phyloP scores from a whole-genome alignment of 2,797 vertebrate species.

The Momotus momota region DNA sequence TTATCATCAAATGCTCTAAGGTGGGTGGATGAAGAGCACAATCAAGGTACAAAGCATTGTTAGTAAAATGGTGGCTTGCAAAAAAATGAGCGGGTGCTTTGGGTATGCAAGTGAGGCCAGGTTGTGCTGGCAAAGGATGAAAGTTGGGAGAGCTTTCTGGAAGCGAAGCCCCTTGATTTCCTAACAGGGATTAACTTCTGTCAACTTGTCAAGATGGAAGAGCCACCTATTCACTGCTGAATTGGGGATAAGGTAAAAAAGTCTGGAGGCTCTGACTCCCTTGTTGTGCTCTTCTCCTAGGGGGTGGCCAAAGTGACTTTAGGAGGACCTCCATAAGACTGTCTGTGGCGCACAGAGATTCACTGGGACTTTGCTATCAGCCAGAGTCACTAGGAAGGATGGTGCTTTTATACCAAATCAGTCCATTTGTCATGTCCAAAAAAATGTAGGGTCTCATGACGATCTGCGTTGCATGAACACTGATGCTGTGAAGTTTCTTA shows the following conservation, averaged over 20 bases:
- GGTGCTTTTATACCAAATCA: neutral
- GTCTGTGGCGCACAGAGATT: neutral
- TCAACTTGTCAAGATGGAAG: neutral
- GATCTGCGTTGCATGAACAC: neutral
- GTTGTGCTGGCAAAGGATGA: neutral
- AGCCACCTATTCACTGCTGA: neutral
- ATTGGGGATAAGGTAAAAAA: neutral
- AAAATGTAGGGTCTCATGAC: neutral
- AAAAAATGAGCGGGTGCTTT: neutral
- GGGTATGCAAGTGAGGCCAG: accelerated
- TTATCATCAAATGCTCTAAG: neutral
- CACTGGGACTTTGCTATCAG: neutral
- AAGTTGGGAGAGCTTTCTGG: neutral
- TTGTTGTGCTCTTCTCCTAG: neutral
- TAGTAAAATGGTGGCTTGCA: neutral
- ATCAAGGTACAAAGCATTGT: neutral
- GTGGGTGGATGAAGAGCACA: neutral
- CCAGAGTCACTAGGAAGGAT: neutral
- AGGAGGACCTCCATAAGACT: neutral
- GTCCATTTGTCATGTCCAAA: neutral
- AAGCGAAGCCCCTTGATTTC: neutral
- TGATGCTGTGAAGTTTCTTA: neutral
- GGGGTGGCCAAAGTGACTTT: neutral
- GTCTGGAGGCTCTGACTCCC: neutral
- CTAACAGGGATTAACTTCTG: neutral